phyloP scores from a whole-genome alignment of 1,140 invertebrate species.

The Pachyrhynchus sulphureomaculatus region DNA sequence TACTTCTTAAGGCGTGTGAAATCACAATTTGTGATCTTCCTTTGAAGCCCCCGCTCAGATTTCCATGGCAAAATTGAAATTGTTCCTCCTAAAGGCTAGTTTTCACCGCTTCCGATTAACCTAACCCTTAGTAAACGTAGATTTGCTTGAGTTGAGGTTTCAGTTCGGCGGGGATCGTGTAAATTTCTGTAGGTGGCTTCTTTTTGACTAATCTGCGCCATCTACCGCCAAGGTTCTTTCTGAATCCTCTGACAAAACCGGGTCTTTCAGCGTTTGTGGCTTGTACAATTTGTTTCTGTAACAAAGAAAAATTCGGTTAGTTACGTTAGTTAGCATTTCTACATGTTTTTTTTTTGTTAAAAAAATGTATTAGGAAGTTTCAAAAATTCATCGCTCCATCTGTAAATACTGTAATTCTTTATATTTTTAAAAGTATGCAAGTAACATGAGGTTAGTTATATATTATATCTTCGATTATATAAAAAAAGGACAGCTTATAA shows the following conservation, averaged over 20 bases:
- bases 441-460: too few species aligned
- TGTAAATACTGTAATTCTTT: too few species aligned
- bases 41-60: neutral
- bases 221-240: conserved; percentile 78
- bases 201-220: conserved; percentile 78
- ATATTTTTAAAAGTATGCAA: too few species aligned
- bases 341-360: too few species aligned
- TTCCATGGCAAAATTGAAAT: neutral
- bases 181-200: conserved; percentile 75
- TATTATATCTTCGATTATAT: too few species aligned
- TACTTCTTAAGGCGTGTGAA: too few species aligned
- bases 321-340: too few species aligned
- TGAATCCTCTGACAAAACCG: conserved; percentile 73
- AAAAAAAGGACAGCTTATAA: too few species aligned
- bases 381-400: neutral
- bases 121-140: conserved; percentile 72
- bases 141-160: conserved; percentile 86
- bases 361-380: too few species aligned
- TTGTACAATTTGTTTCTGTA: conserved; percentile 75
- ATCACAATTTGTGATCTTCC: too few species aligned
- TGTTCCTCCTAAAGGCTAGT: neutral
- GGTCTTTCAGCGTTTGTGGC: conserved; percentile 67
- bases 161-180: conserved; percentile 81
- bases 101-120: neutral
- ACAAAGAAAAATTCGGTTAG: conserved; percentile 45